Evolutionary conservation across 1,140 invertebrate genomes (phyloP).

Genomic region (Ceratitis capitata): DNA sequence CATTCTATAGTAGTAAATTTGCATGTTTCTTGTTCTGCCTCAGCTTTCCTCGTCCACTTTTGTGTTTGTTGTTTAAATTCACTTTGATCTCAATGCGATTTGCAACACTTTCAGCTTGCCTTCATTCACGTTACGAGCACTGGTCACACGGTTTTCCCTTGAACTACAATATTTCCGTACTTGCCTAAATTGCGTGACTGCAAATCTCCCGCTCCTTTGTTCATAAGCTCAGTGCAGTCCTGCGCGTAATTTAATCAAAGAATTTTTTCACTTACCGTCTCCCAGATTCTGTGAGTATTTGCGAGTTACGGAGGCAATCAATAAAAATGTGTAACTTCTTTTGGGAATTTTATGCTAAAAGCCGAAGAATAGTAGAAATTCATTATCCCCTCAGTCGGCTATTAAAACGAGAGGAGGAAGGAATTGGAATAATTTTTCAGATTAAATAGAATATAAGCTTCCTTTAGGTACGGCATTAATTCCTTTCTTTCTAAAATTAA

Average conservation of each 20-base stretch:
- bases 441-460: too few relatives aligned
- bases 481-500: too few relatives aligned
- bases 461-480: too few relatives aligned
- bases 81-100: conserved; percentile 18
- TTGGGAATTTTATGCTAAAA: too few relatives aligned
- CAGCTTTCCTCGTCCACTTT: background rate
- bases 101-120: background rate
- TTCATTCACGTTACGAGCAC: background rate
- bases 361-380: background rate
- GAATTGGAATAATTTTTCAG: too few relatives aligned
- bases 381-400: background rate
- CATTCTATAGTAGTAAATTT: background rate
- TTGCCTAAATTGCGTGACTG: too few relatives aligned
- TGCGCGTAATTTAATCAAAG: conserved; percentile 44
- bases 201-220: background rate
- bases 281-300: background rate
- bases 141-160: background rate
- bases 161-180: background rate
- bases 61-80: background rate
- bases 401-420: too few relatives aligned
- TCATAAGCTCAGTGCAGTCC: conserved; percentile 8
- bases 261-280: conserved; percentile 4
- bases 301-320: background rate
- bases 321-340: background rate
- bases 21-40: background rate